Percentiles rank a stretch among this genome's conserved stretches.
These are phyloP conservation scores for Drosophila niveifrons DNA, from an alignment of 2,888 invertebrate genomes.

Conservation along the genomic window DNA sequence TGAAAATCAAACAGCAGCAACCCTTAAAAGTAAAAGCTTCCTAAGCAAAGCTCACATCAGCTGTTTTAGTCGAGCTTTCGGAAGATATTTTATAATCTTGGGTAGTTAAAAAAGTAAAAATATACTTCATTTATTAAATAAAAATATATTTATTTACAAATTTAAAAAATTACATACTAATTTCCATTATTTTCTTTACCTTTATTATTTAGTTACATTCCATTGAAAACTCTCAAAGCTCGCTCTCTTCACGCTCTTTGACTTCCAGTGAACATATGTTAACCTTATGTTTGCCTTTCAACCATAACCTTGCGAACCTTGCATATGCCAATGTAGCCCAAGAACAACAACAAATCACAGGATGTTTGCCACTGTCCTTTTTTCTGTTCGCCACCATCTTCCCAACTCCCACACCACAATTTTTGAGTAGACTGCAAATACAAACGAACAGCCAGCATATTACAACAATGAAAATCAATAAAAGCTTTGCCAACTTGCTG, in stretches of 20 bases:
- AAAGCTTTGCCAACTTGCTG: constrained; percentile 56
- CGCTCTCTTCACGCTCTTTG: constrained; percentile 18
- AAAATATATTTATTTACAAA: not conserved
- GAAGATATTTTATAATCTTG: too few species aligned
- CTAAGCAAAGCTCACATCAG: constrained; percentile 54
- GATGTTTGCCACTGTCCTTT: constrained; percentile 28
- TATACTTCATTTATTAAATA: not conserved
- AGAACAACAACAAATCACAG: constrained; percentile 25
- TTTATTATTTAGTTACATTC: constrained; percentile 1
- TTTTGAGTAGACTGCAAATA: constrained; percentile 51
- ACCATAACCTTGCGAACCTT: constrained; percentile 77
- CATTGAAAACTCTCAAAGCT: constrained; percentile 45
- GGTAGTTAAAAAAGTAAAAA: not conserved
- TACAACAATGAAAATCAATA: constrained; percentile 64
- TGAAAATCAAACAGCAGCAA: constrained; percentile 46
- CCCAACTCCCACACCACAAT: constrained; percentile 14
- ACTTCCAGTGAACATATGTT: constrained; percentile 66
- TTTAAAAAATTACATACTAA: not conserved
- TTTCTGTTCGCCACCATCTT: constrained; percentile 3
- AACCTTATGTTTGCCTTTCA: constrained; percentile 58
- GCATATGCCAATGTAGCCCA: constrained; percentile 46
- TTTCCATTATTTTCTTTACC: not conserved
- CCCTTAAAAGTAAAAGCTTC: constrained; percentile 49
- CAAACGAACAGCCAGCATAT: constrained; percentile 24
- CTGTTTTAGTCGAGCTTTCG: constrained; percentile 33